These are phyloP conservation scores for Megaustenia siamemsis DNA, from an alignment of 2,888 invertebrate species.

Conservation along the genomic window DNA sequence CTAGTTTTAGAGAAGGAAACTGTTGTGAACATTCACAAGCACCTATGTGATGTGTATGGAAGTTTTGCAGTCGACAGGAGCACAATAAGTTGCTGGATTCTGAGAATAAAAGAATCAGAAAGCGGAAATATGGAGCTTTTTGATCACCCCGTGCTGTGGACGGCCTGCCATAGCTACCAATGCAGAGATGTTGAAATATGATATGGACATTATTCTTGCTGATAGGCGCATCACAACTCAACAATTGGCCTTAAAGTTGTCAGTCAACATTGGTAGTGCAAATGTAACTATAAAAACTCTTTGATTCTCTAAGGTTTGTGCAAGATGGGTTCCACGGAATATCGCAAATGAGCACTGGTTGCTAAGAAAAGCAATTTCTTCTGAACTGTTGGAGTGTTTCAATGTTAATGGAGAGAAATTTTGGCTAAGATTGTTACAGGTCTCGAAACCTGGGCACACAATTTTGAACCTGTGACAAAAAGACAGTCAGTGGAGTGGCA, in stretches of 20 bases:
- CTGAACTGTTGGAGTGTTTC: conserved; percentile 3
- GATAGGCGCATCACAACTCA: conserved; percentile 2
- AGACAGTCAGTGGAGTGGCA: conserved; percentile 11
- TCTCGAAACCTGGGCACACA: background rate
- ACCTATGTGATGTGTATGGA: background rate
- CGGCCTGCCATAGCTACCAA: background rate
- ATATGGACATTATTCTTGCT: background rate
- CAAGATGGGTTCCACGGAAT: conserved; percentile 13
- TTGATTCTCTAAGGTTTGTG: background rate
- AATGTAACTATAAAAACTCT: conserved; percentile 13
- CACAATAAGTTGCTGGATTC: no score
- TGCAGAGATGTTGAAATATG: conserved; percentile 8
- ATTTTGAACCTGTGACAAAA: conserved; percentile 27
- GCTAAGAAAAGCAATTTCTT: conserved; percentile 17
- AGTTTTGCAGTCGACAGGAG: conserved; percentile 1
- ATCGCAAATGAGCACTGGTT: conserved; percentile 18
- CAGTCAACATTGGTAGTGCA: conserved; percentile 5
- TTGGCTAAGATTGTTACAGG: conserved; percentile 3
- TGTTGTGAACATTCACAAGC: no score
- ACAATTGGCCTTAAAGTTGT: conserved; percentile 10
- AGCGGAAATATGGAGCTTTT: conserved; percentile 11
- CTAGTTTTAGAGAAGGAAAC: no score
- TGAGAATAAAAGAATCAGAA: conserved; percentile 16
- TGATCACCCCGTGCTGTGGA: conserved; percentile 6
- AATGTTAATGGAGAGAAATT: background rate